Base-by-base conservation (phyloP, 2,888 invertebrate genomes). In the Lypha dubia region DNA sequence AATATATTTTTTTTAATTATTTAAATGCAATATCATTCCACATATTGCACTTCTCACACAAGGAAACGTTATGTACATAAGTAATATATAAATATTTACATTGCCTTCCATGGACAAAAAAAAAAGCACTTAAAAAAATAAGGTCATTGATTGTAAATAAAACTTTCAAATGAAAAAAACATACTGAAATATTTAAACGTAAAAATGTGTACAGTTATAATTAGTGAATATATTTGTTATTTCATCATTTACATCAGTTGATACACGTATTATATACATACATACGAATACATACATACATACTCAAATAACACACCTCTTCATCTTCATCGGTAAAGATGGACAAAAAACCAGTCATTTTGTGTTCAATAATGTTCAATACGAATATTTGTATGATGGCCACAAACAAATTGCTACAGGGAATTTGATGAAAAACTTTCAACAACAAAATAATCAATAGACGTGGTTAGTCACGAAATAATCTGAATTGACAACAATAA, bases 221-320 rank as follows among this genome's bases (percentile, higher is more conserved):
- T 83, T 77, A 79, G 77, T 77, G 62, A 74, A 83, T 77, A 74
- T 73, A 53, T 77, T 65, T 76, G 82, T 58, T 28, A 73, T 83
- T 76, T 60, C 71, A 67, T 77, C 65, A 73, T 70, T 56, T 67
- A 44, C 65, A 67, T 32, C 56, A 76, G 44, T 38, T 53, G 41
- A 63, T 75, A 68, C 32, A n/a, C n/a, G n/a, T n/a, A 32, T 53
- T 71, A 71, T 3, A n/a, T 49, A 46, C 15, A 15, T 28, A 28
- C 38, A 11, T 70, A 20, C 24, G n/a, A 32, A 65, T 71, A 71
- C 6, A n/a, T 49, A 46, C 15, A 15, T 28, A 28, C 38, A 11
- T 70, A 20, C 24, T 38, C 68, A 38, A 68, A 6, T 38, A 24
- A 68, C 60, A 58, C 46, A 38, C 63, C 51, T 60, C 60, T 68